Conservation (phyloP, 2,113 vertebrate genomes). For the Hydrochoerus hydrochaeris region DNA sequence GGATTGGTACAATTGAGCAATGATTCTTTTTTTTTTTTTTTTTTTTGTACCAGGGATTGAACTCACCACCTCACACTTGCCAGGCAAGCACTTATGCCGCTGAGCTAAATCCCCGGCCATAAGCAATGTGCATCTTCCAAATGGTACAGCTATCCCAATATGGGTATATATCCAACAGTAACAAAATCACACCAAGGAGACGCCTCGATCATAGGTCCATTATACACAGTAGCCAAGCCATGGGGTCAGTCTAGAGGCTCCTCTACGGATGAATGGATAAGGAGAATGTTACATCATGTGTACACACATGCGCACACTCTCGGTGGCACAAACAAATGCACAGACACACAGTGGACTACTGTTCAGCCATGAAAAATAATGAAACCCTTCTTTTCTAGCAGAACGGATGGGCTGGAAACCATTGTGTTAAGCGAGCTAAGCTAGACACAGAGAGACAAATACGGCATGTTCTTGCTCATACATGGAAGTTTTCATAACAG, state of each 20-base stretch:
- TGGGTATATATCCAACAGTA: not conserved
- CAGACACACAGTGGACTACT: not conserved
- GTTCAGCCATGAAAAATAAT: not conserved
- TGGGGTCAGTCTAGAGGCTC: not conserved
- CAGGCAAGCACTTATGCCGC: too few species aligned
- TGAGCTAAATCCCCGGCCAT: too few species aligned
- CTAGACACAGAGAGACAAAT: not conserved
- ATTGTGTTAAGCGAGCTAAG: not conserved
- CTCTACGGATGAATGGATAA: not conserved
- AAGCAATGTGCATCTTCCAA: not conserved
- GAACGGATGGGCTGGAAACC: not conserved
- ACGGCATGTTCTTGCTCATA: not conserved
- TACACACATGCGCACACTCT: not conserved
- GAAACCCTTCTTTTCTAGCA: not conserved
- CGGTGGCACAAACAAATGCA: not conserved
- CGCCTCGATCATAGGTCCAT: not conserved
- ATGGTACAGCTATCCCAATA: not conserved
- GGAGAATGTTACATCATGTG: not conserved
- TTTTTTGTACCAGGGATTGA: too few species aligned
- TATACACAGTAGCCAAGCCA: not conserved
- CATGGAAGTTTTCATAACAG: not conserved
- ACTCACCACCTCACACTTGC: too few species aligned
- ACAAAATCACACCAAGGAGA: not conserved
- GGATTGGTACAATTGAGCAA: too few species aligned
- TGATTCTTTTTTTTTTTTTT: too few species aligned